Conservation (phyloP, 2,113 vertebrate species). For the Hippoglossus stenolepis region DNA sequence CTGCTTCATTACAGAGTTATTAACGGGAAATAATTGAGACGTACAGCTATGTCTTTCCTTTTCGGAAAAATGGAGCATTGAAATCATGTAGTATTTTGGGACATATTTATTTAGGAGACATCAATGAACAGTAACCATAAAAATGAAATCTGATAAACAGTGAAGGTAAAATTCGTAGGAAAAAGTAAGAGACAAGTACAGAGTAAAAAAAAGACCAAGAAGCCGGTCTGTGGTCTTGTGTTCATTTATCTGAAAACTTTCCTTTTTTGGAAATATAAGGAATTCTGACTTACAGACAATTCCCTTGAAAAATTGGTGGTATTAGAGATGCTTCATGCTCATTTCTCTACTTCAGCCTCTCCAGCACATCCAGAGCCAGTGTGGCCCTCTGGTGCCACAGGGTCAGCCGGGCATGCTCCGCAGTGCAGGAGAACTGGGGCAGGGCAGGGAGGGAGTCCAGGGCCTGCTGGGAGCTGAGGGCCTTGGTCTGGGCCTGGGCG, state of each 20-base stretch:
- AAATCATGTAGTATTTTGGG: conserved; percentile 10
- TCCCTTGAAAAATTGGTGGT: neutral
- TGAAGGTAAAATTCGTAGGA: neutral
- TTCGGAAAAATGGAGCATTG: conserved; percentile 11
- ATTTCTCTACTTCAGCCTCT: conserved; percentile 38
- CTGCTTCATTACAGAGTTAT: neutral
- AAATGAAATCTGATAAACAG: neutral
- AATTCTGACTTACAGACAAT: neutral
- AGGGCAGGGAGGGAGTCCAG: conserved; percentile 81
- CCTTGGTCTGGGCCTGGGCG: conserved; percentile 66
- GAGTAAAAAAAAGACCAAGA: conserved; percentile 7
- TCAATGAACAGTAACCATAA: neutral
- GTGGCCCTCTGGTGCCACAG: conserved; percentile 83
- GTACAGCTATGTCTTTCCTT: neutral
- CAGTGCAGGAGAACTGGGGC: conserved; percentile 88
- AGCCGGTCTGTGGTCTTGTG: conserved; percentile 25
- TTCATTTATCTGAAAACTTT: neutral
- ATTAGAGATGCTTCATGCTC: neutral
- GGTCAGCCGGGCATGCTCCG: conserved; percentile 84
- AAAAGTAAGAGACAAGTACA: conserved; percentile 1
- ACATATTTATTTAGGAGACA: conserved; percentile 22
- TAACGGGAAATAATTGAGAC: neutral
- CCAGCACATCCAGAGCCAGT: conserved; percentile 81
- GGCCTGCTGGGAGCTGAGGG: conserved; percentile 55
- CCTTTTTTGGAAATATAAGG: neutral